Conservation (phyloP, 2,113 vertebrate genomes). For the Sprattus sprattus region DNA sequence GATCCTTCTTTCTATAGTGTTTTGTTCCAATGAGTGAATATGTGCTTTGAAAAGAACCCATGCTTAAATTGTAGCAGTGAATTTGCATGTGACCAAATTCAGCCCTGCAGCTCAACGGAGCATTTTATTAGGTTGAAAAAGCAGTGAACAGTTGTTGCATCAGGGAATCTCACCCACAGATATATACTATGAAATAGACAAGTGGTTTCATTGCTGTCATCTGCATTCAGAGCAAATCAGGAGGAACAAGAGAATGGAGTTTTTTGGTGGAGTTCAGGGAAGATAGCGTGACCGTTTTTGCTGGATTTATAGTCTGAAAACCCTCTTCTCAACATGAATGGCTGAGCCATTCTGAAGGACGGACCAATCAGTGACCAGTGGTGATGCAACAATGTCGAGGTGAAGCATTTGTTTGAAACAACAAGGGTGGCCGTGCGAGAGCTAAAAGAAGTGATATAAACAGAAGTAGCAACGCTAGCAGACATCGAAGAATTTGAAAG, state of each 20-base stretch:
- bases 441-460: too few species aligned
- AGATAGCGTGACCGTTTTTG: too few species aligned
- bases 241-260: background rate
- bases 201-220: background rate
- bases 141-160: background rate
- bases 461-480: too few species aligned
- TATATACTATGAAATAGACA: background rate
- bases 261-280: background rate
- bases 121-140: background rate
- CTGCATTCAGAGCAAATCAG: background rate
- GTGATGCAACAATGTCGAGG: too few species aligned
- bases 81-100: constrained; percentile 5
- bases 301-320: too few species aligned
- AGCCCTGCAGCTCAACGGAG: background rate
- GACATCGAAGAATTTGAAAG: too few species aligned
- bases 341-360: too few species aligned
- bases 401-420: too few species aligned
- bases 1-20: background rate
- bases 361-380: too few species aligned
- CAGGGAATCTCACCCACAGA: background rate
- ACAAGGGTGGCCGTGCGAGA: too few species aligned
- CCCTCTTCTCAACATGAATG: too few species aligned
- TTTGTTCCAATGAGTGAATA: background rate
- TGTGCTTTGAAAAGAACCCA: background rate
- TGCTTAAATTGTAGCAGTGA: background rate